Evolutionary conservation across 23 tunicate species (phyloP).

Genomic region (Clavelina lepadiformis): DNA sequence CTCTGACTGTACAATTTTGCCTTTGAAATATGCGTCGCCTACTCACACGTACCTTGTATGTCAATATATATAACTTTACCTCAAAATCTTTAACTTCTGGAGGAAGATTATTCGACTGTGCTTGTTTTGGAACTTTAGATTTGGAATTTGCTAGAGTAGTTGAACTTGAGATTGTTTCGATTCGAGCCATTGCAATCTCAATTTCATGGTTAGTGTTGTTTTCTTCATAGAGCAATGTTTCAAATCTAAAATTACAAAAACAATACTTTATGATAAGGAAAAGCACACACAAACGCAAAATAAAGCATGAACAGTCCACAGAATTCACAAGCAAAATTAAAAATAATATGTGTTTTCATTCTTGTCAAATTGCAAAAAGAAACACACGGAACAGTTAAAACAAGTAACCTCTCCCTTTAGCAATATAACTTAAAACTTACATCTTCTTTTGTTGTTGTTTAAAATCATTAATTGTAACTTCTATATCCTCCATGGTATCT

Average conservation of each 20-base stretch:
- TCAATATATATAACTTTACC: constrained; percentile 10
- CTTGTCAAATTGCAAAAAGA: no score
- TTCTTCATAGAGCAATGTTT: constrained; percentile 51
- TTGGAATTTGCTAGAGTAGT: background rate
- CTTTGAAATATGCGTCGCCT: no score
- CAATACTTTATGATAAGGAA: background rate
- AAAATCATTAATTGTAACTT: constrained; percentile 52
- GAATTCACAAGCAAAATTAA: no score
- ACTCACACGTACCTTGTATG: no score
- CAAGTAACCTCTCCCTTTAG: no score
- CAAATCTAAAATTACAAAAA: constrained; percentile 32
- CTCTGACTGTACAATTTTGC: no score
- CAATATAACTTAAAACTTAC: constrained; percentile 32
- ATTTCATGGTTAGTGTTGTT: constrained; percentile 48
- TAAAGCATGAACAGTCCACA: no score
- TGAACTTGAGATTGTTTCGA: constrained; percentile 16
- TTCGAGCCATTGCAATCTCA: constrained; percentile 38
- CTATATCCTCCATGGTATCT: constrained; percentile 77
- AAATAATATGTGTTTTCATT: no score
- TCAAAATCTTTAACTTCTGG: constrained; percentile 68
- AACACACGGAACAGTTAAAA: no score
- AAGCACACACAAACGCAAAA: no score
- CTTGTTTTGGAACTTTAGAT: background rate
- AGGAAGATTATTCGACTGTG: constrained; percentile 19
- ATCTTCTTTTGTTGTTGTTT: constrained; percentile 69